These are phyloP conservation scores for Oriolus oriolus DNA, from an alignment of 2,113 vertebrate genomes.

Conservation along the genomic window DNA sequence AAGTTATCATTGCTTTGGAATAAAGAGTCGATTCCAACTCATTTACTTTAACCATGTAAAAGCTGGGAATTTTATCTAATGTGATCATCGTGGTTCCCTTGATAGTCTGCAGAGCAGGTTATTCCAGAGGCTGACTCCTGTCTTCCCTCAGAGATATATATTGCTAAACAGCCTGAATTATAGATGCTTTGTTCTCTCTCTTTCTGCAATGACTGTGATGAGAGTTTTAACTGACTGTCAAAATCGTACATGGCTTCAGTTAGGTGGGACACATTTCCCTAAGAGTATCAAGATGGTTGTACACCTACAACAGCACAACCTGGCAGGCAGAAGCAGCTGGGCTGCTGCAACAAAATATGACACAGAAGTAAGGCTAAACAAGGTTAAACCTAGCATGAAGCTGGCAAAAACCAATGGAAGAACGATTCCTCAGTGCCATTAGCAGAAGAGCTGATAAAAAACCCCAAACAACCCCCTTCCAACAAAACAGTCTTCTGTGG, in stretches of 20 bases:
- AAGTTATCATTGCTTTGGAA: background rate
- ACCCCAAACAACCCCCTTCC: rapidly evolving
- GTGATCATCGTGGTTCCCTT: background rate
- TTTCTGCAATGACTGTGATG: background rate
- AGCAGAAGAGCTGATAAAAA: background rate
- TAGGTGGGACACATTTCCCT: background rate
- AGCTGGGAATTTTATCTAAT: background rate
- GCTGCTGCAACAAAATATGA: background rate
- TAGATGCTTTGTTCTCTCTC: background rate
- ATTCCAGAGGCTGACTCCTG: background rate
- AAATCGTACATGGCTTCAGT: background rate
- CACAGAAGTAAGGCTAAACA: background rate
- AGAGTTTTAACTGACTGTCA: background rate
- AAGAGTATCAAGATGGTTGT: background rate
- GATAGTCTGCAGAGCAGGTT: background rate
- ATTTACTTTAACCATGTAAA: background rate
- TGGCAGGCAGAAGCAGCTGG: background rate
- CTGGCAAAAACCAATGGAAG: background rate
- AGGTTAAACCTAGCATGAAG: background rate
- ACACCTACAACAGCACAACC: background rate
- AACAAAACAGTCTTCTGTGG: background rate
- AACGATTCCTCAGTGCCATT: background rate
- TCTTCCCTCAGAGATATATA: background rate
- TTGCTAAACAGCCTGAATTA: background rate
- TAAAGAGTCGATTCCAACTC: background rate